Conservation (phyloP, 2,888 invertebrate genomes). For the Serrognathus titanus region DNA sequence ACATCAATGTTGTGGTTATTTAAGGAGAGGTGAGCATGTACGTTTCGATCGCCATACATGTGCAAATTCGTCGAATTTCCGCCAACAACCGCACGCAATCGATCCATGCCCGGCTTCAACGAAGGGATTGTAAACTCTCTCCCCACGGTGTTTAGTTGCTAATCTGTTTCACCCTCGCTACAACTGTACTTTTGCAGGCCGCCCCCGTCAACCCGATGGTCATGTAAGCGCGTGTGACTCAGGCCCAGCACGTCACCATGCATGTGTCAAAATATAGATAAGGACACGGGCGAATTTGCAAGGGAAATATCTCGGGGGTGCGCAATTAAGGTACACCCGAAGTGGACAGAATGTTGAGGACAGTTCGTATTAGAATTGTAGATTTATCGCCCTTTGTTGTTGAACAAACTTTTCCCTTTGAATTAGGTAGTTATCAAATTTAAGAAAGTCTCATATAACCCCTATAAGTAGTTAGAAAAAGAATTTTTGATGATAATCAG, state of each 20-base stretch:
- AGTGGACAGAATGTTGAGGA: too few species aligned
- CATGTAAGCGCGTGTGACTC: neutral
- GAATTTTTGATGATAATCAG: too few species aligned
- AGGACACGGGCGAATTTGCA: neutral
- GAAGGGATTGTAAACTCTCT: slow-evolving; percentile 29
- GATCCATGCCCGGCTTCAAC: slow-evolving; percentile 10
- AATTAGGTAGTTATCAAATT: too few species aligned
- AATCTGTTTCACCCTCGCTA: slow-evolving; percentile 30
- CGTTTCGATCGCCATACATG: neutral
- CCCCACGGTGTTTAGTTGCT: slow-evolving; percentile 29
- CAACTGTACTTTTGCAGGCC: slow-evolving; percentile 29
- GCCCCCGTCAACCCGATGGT: slow-evolving; percentile 17
- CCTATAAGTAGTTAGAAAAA: too few species aligned
- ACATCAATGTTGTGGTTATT: too few species aligned
- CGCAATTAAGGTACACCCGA: too few species aligned
- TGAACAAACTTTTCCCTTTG: too few species aligned
- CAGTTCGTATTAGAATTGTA: too few species aligned
- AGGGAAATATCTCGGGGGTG: too few species aligned
- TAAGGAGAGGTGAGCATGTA: too few species aligned
- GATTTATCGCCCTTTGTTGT: too few species aligned
- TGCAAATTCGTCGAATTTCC: slow-evolving; percentile 1
- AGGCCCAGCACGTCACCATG: neutral
- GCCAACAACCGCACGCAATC: slow-evolving; percentile 15
- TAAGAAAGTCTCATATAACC: too few species aligned
- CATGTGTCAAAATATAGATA: neutral